Conservation (phyloP, 2,888 invertebrate genomes). For the Rhamnusium bicolor region DNA sequence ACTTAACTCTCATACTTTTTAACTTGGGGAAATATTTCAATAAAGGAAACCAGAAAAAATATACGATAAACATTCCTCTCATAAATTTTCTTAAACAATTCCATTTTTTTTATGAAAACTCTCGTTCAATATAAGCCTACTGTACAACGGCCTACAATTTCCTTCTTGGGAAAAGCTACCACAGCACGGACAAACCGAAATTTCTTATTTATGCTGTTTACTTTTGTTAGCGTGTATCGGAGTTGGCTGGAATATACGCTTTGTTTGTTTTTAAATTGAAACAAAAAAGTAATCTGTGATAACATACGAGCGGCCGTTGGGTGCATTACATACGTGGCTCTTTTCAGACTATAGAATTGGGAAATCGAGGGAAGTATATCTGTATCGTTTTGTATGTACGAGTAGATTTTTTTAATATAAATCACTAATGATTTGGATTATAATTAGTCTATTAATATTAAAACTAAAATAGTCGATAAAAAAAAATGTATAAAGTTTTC, state of each 20-base stretch:
- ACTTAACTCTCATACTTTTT: too few relatives aligned
- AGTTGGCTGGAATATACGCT: slow-evolving; percentile 48
- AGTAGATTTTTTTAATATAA: too few relatives aligned
- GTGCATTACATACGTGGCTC: slow-evolving; percentile 32
- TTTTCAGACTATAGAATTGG: slow-evolving; percentile 14
- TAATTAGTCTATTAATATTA: too few relatives aligned
- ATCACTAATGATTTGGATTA: too few relatives aligned
- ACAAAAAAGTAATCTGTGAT: slow-evolving; percentile 63
- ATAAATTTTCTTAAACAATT: neutral
- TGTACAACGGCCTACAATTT: neutral
- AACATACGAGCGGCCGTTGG: slow-evolving; percentile 47
- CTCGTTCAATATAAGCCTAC: slow-evolving; percentile 16
- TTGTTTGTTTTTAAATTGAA: slow-evolving; percentile 61
- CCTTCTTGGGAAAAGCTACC: neutral
- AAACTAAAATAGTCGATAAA: too few relatives aligned
- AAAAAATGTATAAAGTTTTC: too few relatives aligned
- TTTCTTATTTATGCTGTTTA: slow-evolving; percentile 61
- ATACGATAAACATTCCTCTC: too few relatives aligned
- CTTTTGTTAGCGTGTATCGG: slow-evolving; percentile 48
- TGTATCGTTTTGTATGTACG: too few relatives aligned
- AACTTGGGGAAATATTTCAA: too few relatives aligned
- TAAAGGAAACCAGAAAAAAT: too few relatives aligned
- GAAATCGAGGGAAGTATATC: neutral
- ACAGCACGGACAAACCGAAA: slow-evolving; percentile 49
- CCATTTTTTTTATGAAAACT: neutral